phyloP scores from a whole-genome alignment of 2,888 invertebrate genomes.

The Elmis aenea region DNA sequence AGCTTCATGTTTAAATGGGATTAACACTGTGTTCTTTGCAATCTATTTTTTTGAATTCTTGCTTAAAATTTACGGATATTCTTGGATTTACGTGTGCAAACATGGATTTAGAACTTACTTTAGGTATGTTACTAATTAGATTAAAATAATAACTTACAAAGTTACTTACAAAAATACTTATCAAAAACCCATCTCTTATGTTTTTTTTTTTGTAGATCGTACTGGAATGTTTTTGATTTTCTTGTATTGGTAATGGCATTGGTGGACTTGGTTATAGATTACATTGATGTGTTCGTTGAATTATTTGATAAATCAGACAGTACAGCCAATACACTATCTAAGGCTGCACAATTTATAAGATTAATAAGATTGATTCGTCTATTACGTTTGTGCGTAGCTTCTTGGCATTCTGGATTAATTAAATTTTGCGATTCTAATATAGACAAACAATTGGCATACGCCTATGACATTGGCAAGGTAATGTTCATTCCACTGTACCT shows the following conservation, averaged over 20 bases:
- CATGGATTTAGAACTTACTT: conserved; percentile 49
- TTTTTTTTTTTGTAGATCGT: conserved; percentile 36
- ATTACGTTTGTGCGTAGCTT: conserved; percentile 39
- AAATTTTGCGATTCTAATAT: conserved; percentile 52
- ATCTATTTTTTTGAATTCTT: conserved; percentile 25
- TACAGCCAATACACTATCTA: conserved; percentile 2
- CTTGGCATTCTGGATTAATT: conserved; percentile 49
- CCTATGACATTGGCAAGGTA: conserved; percentile 60
- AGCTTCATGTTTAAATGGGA: not conserved
- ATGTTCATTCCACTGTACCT: not conserved
- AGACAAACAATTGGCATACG: conserved; percentile 54
- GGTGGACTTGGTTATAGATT: conserved; percentile 17
- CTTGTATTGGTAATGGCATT: conserved; percentile 51
- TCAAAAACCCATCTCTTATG: not conserved
- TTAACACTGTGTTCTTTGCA: conserved; percentile 4
- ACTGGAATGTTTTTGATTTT: conserved; percentile 58
- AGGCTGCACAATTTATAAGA: conserved; percentile 27
- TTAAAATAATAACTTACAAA: too few relatives aligned
- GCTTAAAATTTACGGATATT: conserved; percentile 36
- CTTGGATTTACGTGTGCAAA: conserved; percentile 45
- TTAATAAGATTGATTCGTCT: conserved; percentile 42
- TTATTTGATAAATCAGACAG: conserved; percentile 3
- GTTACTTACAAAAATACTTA: not conserved
- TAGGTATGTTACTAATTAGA: conserved; percentile 44
- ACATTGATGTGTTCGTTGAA: conserved; percentile 1